Conservation (phyloP, 2,113 vertebrate genomes). For the Leucopsar rothschildi region DNA sequence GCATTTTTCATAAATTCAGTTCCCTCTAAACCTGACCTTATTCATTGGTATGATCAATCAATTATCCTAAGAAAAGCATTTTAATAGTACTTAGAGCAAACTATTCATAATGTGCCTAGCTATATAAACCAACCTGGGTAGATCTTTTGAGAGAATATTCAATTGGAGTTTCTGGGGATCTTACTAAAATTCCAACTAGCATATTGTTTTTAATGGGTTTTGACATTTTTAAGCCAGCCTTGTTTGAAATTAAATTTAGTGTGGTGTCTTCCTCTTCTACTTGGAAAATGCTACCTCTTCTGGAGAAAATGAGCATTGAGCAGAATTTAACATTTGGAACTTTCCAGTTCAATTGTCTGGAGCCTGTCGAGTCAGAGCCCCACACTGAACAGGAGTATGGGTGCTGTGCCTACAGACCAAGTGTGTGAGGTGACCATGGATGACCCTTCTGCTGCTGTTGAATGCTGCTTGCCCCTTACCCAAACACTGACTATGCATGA, state of each 20-base stretch:
- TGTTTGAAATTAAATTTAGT: not conserved
- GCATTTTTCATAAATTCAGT: not conserved
- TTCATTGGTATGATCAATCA: not conserved
- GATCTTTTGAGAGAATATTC: not conserved
- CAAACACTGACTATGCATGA: accelerated
- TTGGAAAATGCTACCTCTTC: not conserved
- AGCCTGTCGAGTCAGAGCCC: not conserved
- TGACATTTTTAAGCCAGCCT: not conserved
- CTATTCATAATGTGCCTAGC: not conserved
- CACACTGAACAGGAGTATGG: accelerated
- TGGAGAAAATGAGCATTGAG: not conserved
- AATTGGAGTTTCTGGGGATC: not conserved
- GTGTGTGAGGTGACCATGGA: not conserved
- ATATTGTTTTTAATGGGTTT: not conserved
- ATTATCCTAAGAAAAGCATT: not conserved
- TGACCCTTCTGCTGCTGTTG: not conserved
- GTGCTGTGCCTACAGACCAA: too few relatives aligned
- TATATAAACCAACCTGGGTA: not conserved
- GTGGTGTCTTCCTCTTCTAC: not conserved
- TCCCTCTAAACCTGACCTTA: not conserved
- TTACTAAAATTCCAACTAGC: not conserved
- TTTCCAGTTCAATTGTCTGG: not conserved
- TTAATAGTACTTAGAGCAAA: not conserved
- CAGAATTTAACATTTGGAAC: not conserved
- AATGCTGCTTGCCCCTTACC: not conserved